Conservation (phyloP, 92 coral and sea anemone species). For the Epizoanthus fatuus region DNA sequence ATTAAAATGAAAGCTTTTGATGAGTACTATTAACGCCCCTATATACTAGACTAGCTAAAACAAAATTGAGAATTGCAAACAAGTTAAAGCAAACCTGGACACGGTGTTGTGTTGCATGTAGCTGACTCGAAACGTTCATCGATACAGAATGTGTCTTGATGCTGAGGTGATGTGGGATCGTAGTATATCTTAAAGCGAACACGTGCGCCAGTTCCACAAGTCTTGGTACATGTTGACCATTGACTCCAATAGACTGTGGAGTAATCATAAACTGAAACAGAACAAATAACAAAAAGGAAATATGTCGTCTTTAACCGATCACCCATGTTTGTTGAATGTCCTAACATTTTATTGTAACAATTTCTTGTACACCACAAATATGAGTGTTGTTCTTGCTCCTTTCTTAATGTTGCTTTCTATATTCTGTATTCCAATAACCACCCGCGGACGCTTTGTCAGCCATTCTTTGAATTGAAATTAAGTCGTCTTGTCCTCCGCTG, state of each 20-base stretch:
- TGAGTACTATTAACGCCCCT: too few relatives aligned
- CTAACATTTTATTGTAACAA: too few relatives aligned
- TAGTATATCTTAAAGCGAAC: background rate
- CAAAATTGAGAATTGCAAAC: too few relatives aligned
- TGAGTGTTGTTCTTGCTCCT: too few relatives aligned
- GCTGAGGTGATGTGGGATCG: background rate
- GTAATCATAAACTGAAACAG: background rate
- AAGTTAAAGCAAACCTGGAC: background rate
- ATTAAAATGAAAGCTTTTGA: too few relatives aligned
- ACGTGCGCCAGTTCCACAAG: background rate
- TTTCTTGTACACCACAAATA: too few relatives aligned
- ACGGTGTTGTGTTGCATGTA: background rate
- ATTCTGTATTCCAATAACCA: too few relatives aligned
- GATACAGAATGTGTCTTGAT: background rate
- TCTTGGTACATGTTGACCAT: slow-evolving; percentile 1
- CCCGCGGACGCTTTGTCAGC: too few relatives aligned
- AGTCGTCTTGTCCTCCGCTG: too few relatives aligned
- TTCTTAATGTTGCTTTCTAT: too few relatives aligned
- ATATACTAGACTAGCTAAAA: too few relatives aligned
- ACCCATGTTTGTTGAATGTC: background rate
- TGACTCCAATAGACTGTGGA: background rate
- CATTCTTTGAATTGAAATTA: too few relatives aligned
- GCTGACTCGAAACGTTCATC: background rate
- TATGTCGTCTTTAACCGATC: background rate
- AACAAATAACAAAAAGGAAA: background rate